phyloP scores from a whole-genome alignment of 2,113 vertebrate species.

The Camelus bactrianus region DNA sequence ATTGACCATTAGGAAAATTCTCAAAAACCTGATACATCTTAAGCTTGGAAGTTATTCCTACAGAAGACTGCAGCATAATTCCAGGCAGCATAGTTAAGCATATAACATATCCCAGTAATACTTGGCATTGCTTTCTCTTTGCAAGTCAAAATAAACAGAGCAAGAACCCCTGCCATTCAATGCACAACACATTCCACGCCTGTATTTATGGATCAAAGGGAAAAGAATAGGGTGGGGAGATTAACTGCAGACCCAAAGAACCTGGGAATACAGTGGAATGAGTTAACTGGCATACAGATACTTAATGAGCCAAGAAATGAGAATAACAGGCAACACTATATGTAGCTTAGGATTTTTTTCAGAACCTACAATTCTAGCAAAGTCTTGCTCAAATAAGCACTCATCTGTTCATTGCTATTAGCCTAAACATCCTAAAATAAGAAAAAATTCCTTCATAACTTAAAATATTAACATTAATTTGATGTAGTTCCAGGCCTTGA shows the following conservation, averaged over 20 bases:
- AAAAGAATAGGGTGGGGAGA: not conserved
- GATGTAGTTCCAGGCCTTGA: not conserved
- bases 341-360: not conserved
- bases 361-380: constrained; percentile 33
- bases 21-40: not conserved
- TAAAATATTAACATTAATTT: constrained; percentile 65
- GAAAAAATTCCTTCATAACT: not conserved
- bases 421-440: constrained; percentile 13
- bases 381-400: not conserved
- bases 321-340: not conserved
- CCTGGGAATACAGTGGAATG: not conserved
- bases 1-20: constrained; percentile 30
- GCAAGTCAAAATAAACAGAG: constrained; percentile 45
- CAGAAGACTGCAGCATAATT: not conserved
- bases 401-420: not conserved
- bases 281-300: not conserved
- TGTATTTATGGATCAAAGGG: constrained; percentile 17
- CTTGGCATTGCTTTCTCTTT: constrained; percentile 34
- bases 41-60: constrained; percentile 19
- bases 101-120: not conserved
- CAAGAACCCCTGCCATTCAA: constrained; percentile 46
- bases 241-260: not conserved
- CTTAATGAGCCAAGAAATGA: constrained; percentile 6
- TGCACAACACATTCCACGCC: not conserved
- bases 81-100: not conserved